Conservation (phyloP, 2,797 vertebrate species). For the Eurystomus glaucurus region DNA sequence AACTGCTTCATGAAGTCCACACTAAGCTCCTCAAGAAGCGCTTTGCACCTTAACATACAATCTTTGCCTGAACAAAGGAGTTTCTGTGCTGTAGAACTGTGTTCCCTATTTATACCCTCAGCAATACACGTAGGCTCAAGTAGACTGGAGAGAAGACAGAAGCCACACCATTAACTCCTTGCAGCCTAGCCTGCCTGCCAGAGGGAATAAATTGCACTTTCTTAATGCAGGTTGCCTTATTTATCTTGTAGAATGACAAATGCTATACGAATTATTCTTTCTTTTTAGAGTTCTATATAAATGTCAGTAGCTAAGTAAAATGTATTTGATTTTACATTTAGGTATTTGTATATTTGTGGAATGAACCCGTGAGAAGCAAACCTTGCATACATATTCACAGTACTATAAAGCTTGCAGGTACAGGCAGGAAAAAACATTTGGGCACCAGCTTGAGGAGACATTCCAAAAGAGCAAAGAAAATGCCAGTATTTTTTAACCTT, state of each 20-base stretch:
- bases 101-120: background rate
- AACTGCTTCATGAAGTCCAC: background rate
- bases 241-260: background rate
- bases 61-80: background rate
- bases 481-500: background rate
- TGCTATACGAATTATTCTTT: background rate
- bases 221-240: background rate
- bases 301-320: background rate
- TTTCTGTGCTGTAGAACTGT: background rate
- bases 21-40: background rate
- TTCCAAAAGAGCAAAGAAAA: constrained; percentile 24
- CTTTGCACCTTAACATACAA: background rate
- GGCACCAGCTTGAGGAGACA: background rate
- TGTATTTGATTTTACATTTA: background rate
- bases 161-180: background rate
- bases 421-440: background rate
- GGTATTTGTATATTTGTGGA: background rate
- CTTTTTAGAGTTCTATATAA: background rate
- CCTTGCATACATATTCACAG: background rate
- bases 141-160: background rate
- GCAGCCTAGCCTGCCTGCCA: background rate
- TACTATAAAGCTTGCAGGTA: background rate
- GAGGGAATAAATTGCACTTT: background rate
- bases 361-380: background rate
- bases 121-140: background rate